Evolutionary conservation across 2,797 vertebrate genomes (phyloP).

Genomic region (Sebastes trivittatus): DNA sequence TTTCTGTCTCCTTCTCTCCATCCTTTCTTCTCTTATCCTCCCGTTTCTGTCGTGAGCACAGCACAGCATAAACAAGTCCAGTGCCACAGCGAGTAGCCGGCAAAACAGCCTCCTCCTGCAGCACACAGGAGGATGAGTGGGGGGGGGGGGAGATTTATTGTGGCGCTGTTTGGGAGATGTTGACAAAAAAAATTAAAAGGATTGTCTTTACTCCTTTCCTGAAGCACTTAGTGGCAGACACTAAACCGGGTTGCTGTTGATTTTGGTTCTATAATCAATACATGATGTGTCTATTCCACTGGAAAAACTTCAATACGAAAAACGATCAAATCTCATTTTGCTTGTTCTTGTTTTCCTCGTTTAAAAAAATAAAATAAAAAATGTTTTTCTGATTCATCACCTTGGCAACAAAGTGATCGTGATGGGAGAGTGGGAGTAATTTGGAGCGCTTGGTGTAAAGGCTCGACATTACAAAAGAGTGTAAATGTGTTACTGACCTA

Average conservation of each 20-base stretch:
- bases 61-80: slow-evolving; percentile 37
- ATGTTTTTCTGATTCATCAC: slow-evolving; percentile 57
- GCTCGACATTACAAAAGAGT: slow-evolving; percentile 65
- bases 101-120: slow-evolving; percentile 23
- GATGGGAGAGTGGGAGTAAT: slow-evolving; percentile 69
- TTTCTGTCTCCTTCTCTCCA: slow-evolving; percentile 4
- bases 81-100: not conserved
- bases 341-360: not conserved
- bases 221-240: not conserved
- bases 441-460: slow-evolving; percentile 58
- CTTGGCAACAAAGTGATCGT: slow-evolving; percentile 66
- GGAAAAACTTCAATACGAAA: slow-evolving; percentile 7
- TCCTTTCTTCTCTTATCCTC: not conserved
- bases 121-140: not conserved
- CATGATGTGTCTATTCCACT: not conserved
- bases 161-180: slow-evolving; percentile 19
- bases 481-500: slow-evolving; percentile 79
- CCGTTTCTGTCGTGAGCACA: slow-evolving; percentile 20
- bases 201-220: not conserved
- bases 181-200: slow-evolving; percentile 4
- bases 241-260: not conserved
- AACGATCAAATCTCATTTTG: not conserved
- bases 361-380: not conserved
- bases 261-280: not conserved
- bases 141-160: slow-evolving; percentile 21